A percentile compares a stretch with the other conserved stretches of the same genome.
Conservation (phyloP, 1,140 invertebrate species). For the Caenorhabditis elegans region WBcel235 BX284602.5:10674001-10674500, state of each 20-base stretch:
- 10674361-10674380: not conserved
- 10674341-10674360: not conserved
- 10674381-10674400: too few relatives aligned
- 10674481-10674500: slow-evolving; percentile 3
- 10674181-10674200: not conserved
- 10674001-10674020: too few relatives aligned
- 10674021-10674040: too few relatives aligned
- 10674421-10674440: too few relatives aligned
- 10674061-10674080: too few relatives aligned
- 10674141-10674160: too few relatives aligned
- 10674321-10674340: not conserved
- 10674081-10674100: too few relatives aligned
- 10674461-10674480: slow-evolving; percentile 19
- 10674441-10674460: slow-evolving; percentile 28
- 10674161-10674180: too few relatives aligned
- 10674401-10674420: slow-evolving; percentile 17
- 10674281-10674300: slow-evolving; percentile 13
- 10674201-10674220: not conserved
- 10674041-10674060: too few relatives aligned
- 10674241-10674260: slow-evolving; percentile 13
- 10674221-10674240: not conserved
- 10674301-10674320: not conserved
- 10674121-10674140: too few relatives aligned
- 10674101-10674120: too few relatives aligned
- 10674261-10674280: not conserved